These are phyloP conservation scores for Falco biarmicus DNA, from an alignment of 2,797 vertebrate genomes.

Conservation along the genomic window DNA sequence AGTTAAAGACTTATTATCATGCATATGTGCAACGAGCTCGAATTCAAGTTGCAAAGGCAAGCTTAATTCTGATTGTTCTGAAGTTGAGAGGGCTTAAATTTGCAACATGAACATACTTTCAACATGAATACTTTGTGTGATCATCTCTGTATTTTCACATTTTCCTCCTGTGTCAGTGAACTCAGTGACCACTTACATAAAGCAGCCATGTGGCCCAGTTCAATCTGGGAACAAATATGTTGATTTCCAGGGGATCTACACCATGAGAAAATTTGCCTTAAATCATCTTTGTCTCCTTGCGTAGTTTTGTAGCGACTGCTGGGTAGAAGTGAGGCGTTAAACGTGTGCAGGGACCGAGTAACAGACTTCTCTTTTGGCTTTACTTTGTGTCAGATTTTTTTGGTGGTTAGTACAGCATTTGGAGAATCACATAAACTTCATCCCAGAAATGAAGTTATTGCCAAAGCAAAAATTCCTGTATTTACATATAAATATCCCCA, in stretches of 20 bases:
- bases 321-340: neutral
- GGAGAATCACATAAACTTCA: conserved; percentile 58
- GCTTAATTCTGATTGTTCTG: conserved; percentile 20
- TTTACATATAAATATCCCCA: conserved; percentile 78
- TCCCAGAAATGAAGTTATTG: conserved; percentile 63
- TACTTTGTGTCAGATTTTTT: conserved; percentile 10
- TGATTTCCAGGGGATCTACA: neutral
- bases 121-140: neutral
- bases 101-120: neutral
- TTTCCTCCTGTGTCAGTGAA: neutral
- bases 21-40: conserved; percentile 36
- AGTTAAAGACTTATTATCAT: conserved; percentile 61
- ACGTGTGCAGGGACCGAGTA: neutral
- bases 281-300: neutral
- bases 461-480: conserved; percentile 67
- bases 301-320: neutral
- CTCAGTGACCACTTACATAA: neutral
- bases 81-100: conserved; percentile 8
- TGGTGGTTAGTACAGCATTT: conserved; percentile 46
- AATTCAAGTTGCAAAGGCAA: conserved; percentile 55
- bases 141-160: neutral
- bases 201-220: neutral
- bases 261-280: neutral
- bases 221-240: neutral
- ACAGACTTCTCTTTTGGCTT: conserved; percentile 52